Conservation (phyloP, 2,113 vertebrate species). For the Dicerorhinus sumatrensis region DNA sequence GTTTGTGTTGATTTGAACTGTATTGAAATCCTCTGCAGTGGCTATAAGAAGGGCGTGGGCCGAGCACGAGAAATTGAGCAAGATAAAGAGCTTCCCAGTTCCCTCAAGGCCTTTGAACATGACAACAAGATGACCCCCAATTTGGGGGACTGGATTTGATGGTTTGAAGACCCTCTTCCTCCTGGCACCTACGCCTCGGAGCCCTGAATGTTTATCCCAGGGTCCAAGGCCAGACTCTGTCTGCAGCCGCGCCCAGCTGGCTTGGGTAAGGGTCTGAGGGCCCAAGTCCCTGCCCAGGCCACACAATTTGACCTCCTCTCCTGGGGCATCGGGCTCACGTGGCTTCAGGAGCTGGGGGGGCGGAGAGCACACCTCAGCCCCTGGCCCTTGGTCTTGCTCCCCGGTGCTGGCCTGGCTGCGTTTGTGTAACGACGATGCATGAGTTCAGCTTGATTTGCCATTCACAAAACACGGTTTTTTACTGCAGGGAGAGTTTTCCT, state of each 20-base stretch:
- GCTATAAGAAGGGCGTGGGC: background rate
- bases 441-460: background rate
- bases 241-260: background rate
- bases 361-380: no score
- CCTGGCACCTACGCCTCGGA: accelerated
- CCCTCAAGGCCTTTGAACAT: background rate
- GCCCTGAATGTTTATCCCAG: background rate
- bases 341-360: background rate
- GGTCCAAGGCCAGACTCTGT: background rate
- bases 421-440: background rate
- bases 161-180: background rate
- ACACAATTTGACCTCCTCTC: background rate
- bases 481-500: background rate
- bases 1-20: background rate
- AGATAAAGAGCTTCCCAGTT: background rate
- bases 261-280: background rate
- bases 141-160: background rate
- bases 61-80: accelerated
- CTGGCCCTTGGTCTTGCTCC: accelerated
- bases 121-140: background rate
- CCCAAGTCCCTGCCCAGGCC: background rate
- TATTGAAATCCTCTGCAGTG: accelerated
- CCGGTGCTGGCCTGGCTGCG: background rate
- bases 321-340: accelerated
- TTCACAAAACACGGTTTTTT: background rate